Evolutionary conservation across 2,113 vertebrate species (phyloP), one percentile per base, ranked within the genome.

Genomic region (Pangasianodon gigas): DNA sequence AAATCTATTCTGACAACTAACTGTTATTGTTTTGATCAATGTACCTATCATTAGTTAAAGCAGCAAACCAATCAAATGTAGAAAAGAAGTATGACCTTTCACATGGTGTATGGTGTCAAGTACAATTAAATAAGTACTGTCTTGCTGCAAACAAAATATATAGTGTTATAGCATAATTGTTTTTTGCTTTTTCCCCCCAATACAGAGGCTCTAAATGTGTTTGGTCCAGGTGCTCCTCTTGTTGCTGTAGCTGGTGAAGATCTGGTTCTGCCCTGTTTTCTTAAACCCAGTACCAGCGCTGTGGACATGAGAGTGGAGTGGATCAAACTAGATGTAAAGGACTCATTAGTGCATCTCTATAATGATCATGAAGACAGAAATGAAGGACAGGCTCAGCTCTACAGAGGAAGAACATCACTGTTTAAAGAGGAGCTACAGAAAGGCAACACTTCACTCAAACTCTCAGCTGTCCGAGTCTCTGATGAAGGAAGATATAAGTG

Each of bases 371-470:
- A 37, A 71, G 10, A 71, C 67, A 71, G 13, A 16, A 37, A 71
- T 71, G 67, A 16, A 71, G 6, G 37, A 5, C 67, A 71, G 67
- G 67, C 11, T 37, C 67, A 71, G n/a, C 1, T 11, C 4, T 71
- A 71, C n/a, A 71, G 67, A 32, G n/a, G n/a, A 71, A 37, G 67
- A 71, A 71, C 67, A 6, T 37, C 67, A 18, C 11, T 71, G 13
- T 71, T 71, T 16, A 71, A 71, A 37, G 67, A 71, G 67, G 67
- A 71, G n/a, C 67, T 71, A 71, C n/a, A 71, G 67, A 71, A 71
- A 71, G 67, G 67, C 13, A 71, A 71, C n/a, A 4, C 32, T 32
- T 71, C 67, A 14, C 67, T 71, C 14, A 71, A 71, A 71, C 67
- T 71, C 67, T 71, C 67, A 37, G 67, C n/a, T 71, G 0, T 71